Evolutionary conservation across 2,113 vertebrate species (phyloP).

Genomic region (Alethe castanea): DNA sequence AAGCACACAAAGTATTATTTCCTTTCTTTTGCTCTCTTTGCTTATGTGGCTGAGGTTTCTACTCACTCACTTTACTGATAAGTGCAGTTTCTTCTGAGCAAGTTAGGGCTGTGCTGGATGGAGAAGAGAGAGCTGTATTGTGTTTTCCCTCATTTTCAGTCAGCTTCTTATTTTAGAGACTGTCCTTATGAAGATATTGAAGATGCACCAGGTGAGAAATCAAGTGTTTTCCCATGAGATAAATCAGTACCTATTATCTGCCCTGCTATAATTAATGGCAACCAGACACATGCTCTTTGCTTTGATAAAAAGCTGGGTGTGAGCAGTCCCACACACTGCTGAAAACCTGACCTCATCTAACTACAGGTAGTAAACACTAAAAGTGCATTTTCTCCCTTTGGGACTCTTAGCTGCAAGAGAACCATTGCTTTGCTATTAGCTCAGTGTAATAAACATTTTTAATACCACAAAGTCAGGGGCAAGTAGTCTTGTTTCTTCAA

Average conservation of each 20-base stretch:
- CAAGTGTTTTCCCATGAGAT: neutral
- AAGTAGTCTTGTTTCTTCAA: neutral
- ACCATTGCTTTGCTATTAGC: neutral
- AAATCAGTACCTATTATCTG: neutral
- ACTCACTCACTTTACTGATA: neutral
- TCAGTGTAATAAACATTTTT: conserved; percentile 19
- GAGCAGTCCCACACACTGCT: neutral
- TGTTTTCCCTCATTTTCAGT: neutral
- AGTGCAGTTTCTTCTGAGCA: neutral
- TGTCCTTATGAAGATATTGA: neutral
- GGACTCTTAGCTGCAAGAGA: neutral
- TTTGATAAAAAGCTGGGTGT: neutral
- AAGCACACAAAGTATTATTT: neutral
- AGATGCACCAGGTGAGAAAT: neutral
- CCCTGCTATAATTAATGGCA: neutral
- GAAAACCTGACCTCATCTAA: conserved; percentile 1
- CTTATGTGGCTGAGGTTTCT: neutral
- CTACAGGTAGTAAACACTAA: neutral
- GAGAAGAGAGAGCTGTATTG: neutral
- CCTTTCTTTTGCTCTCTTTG: neutral
- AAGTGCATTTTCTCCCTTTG: neutral
- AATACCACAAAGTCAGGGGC: conserved; percentile 1
- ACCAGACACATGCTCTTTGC: neutral
- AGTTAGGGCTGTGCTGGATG: neutral
- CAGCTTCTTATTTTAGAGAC: neutral